Evolutionary conservation across 2,888 invertebrate species (phyloP), one percentile per base, ranked within the genome.

Genomic region (Macrosoma leucophasiata): DNA sequence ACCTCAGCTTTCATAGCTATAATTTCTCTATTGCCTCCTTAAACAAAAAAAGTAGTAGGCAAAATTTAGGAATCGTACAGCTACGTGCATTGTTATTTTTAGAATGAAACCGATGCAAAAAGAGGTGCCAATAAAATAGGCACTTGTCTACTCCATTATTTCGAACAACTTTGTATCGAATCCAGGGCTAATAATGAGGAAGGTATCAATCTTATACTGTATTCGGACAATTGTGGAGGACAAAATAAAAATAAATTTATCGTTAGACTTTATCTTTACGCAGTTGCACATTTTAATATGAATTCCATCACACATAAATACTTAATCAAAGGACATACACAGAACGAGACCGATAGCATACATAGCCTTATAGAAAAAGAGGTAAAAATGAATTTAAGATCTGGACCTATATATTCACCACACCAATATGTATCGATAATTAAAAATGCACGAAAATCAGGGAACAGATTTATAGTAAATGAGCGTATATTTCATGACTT

Each of bases 11-110:
- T 50, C 42, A 48, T 34, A 38, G 36, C 23, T 37, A 40, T 13
- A 42, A 42, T 31, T 47, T 42, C 14, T 46, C 46, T 5, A 17
- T 43, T 9, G 29, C 36, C 0, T 4, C 11, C 3, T 25, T 41
- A 25, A 35, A 38, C 22, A 46, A 42, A 36, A 44, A n/a, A n/a
- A 33, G 29, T 46, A 50, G 20, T 44, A 43, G 32, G 31, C 31
- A n/a, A 46, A 35, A 33, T 12, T 33, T 14, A 40, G 28, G 39
- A 15, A 41, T 38, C 13, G 39, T 32, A 41, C 36, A 18, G 33
- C 39, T 9, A 26, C 39, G 7, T 10, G 17, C n/a, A 26, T 39
- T 38, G 38, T 29, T 33, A 25, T 25, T 46, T 43, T 31, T 44
- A 43, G 44, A 27, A 45, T 14, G 45, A 47, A 22, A 41, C 34